Percentiles rank a stretch among this genome's conserved stretches.
phyloP scores from a whole-genome alignment of 2,797 vertebrate genomes.

The Pampus argenteus region DNA sequence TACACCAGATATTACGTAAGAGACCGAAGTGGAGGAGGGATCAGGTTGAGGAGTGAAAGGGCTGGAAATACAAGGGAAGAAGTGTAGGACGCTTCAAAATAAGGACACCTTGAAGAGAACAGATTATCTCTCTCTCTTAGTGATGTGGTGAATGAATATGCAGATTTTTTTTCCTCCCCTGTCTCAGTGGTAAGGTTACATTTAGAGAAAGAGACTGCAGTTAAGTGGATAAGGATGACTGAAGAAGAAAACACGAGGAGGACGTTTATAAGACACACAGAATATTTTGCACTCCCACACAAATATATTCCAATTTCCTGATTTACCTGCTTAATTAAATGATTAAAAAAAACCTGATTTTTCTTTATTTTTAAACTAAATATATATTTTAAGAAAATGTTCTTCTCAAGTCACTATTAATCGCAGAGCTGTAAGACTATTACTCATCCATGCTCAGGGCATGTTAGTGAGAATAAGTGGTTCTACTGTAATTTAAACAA shows the following conservation, averaged over 20 bases:
- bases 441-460: neutral
- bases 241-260: neutral
- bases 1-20: constrained; percentile 26
- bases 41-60: neutral
- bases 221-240: neutral
- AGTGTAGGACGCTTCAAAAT: neutral
- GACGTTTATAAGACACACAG: neutral
- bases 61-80: neutral
- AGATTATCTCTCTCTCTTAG: neutral
- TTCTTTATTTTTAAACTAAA: neutral
- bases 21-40: neutral
- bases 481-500: neutral
- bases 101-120: constrained; percentile 7
- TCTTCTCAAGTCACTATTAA: neutral
- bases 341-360: neutral
- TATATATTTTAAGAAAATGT: neutral
- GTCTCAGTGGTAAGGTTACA: neutral
- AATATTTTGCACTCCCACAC: neutral
- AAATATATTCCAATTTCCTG: neutral
- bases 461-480: neutral
- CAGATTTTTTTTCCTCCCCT: neutral
- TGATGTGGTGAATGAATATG: constrained; percentile 5
- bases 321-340: neutral
- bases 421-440: neutral
- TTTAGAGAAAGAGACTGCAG: neutral